phyloP scores from a whole-genome alignment of 2,113 vertebrate genomes.

The Zingel zingel region DNA sequence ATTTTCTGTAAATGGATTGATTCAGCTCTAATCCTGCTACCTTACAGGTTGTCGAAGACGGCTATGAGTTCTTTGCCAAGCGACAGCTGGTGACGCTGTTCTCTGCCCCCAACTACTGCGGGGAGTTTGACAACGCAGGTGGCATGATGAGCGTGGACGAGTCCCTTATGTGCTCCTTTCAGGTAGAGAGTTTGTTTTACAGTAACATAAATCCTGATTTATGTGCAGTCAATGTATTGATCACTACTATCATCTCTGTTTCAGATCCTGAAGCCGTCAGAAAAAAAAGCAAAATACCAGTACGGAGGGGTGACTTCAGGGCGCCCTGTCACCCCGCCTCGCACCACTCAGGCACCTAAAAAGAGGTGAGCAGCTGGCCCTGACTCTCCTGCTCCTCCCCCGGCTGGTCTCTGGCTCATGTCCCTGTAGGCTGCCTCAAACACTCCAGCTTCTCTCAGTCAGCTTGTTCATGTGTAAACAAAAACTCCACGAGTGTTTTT shows the following conservation, averaged over 20 bases:
- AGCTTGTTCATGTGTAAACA: constrained; percentile 68
- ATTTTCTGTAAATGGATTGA: neutral
- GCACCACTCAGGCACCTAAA: constrained; percentile 94
- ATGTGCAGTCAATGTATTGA: neutral
- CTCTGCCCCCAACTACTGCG: constrained; percentile 95
- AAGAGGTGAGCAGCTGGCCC: constrained; percentile 91
- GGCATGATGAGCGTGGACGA: constrained; percentile 98
- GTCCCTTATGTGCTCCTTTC: constrained; percentile 97
- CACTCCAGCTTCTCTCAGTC: constrained; percentile 62
- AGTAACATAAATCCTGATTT: neutral
- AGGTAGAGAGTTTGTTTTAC: constrained; percentile 80
- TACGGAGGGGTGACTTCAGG: constrained; percentile 94
- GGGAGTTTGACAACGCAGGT: constrained; percentile 96
- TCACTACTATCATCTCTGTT: constrained; percentile 26
- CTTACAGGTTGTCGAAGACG: constrained; percentile 93
- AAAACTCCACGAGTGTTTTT: constrained; percentile 63
- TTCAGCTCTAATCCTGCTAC: neutral
- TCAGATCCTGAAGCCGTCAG: constrained; percentile 95
- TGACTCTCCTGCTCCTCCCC: constrained; percentile 29
- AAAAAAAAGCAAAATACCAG: constrained; percentile 97
- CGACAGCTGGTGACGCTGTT: constrained; percentile 95
- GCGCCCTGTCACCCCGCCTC: constrained; percentile 93
- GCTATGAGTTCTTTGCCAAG: constrained; percentile 97
- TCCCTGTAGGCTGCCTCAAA: constrained; percentile 64
- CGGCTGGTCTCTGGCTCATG: constrained; percentile 26